phyloP scores from a whole-genome alignment of 2,113 vertebrate species.

The Ceyx margarethae region DNA sequence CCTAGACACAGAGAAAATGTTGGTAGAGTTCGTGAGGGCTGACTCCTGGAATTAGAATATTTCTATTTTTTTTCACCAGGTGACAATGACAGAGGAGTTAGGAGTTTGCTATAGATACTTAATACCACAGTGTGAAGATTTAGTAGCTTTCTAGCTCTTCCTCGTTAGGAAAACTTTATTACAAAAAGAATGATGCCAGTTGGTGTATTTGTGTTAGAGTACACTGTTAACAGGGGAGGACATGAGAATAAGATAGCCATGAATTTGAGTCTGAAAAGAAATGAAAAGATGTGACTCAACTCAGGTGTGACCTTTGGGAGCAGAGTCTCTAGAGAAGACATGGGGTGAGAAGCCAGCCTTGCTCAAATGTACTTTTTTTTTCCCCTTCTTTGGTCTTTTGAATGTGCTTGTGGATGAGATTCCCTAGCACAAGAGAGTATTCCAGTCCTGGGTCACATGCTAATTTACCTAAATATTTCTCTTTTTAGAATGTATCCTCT shows the following conservation, averaged over 20 bases:
- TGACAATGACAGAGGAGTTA: background rate
- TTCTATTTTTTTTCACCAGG: background rate
- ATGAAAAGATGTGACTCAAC: background rate
- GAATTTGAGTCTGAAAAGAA: background rate
- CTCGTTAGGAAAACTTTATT: background rate
- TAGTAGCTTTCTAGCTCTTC: background rate
- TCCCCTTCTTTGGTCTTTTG: background rate
- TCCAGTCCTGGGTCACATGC: background rate
- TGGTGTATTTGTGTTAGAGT: background rate
- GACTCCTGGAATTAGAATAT: background rate
- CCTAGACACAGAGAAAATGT: background rate
- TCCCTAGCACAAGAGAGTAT: background rate
- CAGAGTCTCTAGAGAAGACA: background rate
- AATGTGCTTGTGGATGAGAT: background rate
- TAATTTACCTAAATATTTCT: background rate
- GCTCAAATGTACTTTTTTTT: accelerated
- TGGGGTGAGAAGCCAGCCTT: background rate
- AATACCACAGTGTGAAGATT: background rate
- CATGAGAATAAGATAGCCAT: background rate
- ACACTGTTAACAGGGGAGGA: background rate
- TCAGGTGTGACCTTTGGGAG: background rate
- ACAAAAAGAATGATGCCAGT: background rate
- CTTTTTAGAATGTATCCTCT: background rate
- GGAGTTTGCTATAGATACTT: background rate
- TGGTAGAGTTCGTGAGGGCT: background rate